Evolutionary conservation across 2,113 vertebrate genomes (phyloP), one percentile per base, ranked within the genome.

Genomic region (Neolamprologus tretocephalus): DNA sequence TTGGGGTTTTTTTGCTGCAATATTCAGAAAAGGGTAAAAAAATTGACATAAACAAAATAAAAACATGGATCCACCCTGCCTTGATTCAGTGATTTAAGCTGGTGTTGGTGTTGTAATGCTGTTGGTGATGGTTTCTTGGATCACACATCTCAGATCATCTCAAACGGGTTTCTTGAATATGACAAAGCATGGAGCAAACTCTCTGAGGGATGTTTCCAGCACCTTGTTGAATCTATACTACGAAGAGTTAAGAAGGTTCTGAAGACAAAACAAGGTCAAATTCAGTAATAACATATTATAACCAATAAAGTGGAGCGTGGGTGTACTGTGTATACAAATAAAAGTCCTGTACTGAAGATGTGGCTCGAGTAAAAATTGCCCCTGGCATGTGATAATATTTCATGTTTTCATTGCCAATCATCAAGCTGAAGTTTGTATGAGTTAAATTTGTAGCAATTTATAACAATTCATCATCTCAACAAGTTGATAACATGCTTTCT

Each of bases 1-100:
- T 23, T 13, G 53, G 31, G 45, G 0, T 0, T 9, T 5, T 42
- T 71, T 23, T 73, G 68, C 68, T 73, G 4, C 40, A 73, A 47
- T 26, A 17, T 45, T 73, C 13, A 7, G 14, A 28, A 10, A 2
- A 17, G 68, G 40, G 40, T 47, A 45, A 28, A 23, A 28, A 4
- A 5, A 6, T 17, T 47, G 23, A 11, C 35, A 42, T 23, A 71
- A 42, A 42, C 66, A 71, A 28, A 45, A 2, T 75, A 23, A 47
- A 75, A 47, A 47, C 23, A 47, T 75, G 9, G 68, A 75, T 28
- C 68, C 16, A 47, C 9, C 71, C 42, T 11, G 40, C 42, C 14
- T 47, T 75, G 23, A 47, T 19, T 75, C 42, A 75, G 9, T 3
- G 14, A 47, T 75, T 19, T 17, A 75, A 26, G 40, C 21, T 75